A percentile compares a stretch with the other conserved stretches of the same genome.
Evolutionary conservation across 1,140 invertebrate genomes (phyloP).

Genomic region (Dolichoris vasculosae): DNA sequence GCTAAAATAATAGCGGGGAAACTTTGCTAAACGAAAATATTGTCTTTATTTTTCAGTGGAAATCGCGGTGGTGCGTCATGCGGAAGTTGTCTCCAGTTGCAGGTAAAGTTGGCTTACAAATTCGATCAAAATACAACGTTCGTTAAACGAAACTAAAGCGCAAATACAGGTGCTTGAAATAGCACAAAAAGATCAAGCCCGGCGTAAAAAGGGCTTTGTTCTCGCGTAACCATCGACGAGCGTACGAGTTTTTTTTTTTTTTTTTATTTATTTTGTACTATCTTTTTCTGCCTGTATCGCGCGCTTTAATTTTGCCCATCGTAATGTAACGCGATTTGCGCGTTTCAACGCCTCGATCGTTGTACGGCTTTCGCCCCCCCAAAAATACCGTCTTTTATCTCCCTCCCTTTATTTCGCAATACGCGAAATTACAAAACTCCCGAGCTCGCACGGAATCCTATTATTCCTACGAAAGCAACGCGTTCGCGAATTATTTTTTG

Average conservation of each 20-base stretch:
- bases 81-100: slow-evolving; percentile 88
- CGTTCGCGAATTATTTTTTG: too few relatives aligned
- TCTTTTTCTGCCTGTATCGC: background rate
- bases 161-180: slow-evolving; percentile 45
- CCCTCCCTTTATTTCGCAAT: background rate
- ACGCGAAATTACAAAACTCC: background rate
- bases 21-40: slow-evolving; percentile 49
- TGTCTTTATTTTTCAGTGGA: slow-evolving; percentile 81
- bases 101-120: slow-evolving; percentile 76
- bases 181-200: slow-evolving; percentile 30
- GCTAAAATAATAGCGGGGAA: too few relatives aligned
- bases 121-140: background rate
- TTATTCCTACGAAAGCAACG: background rate
- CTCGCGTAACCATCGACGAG: background rate
- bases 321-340: slow-evolving; percentile 31
- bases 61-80: slow-evolving; percentile 87
- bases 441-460: background rate
- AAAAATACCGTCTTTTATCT: background rate
- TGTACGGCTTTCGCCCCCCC: background rate
- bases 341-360: slow-evolving; percentile 29
- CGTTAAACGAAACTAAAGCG: slow-evolving; percentile 2
- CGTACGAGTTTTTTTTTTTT: background rate
- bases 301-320: slow-evolving; percentile 14
- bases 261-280: background rate
- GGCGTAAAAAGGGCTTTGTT: slow-evolving; percentile 26